Base-by-base conservation (phyloP, 2,113 vertebrate genomes). In the Daphoenositta chrysoptera region DNA sequence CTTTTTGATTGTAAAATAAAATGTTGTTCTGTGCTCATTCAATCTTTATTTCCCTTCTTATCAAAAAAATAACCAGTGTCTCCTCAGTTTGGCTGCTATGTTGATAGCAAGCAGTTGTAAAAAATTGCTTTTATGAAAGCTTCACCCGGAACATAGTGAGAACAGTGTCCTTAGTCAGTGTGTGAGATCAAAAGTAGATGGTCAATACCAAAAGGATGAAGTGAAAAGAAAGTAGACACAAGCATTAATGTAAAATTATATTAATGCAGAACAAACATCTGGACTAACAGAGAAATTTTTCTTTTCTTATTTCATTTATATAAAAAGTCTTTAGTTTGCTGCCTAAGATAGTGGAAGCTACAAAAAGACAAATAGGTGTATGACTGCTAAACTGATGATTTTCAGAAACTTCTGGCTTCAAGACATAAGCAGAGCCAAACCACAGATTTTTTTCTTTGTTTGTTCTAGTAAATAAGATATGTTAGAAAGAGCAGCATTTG, bases 401-500 rank as follows among this genome's bases (percentile, higher is more conserved):
- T 95, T 92, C 42, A 53, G 60, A 78, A 88, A 77, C 40, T 92
- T 94, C 70, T 96, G 90, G 60, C 53, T 93, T 80, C 26, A 64
- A 44, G 76, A 48, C 48, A 79, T 65, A 30, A 90, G 21, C 40
- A 78, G 4, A 91, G 66, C 44, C 39, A 82, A 82, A 48, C 18
- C 21, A 7, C 44, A 94, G 56, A 85, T 44, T 37, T 31, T 47
- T 81, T 50, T 26, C 13, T 86, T 70, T 86, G 19, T 82, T 77
- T 47, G 18, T 51, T 75, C 24, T 61, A 87, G 73, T 18, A 94
- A 64, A 79, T 76, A 88, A 56, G 66, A 57, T 94, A 70, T 69
- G 20, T 93, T 94, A 58, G n/a, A 89, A 96, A 90, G 16, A 91
- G 50, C 51, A 94, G 21, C 33, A 84, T 88, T 68, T 95, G 33